phyloP scores from a whole-genome alignment of 2,888 invertebrate species.

The Ochlodes sylvanus region DNA sequence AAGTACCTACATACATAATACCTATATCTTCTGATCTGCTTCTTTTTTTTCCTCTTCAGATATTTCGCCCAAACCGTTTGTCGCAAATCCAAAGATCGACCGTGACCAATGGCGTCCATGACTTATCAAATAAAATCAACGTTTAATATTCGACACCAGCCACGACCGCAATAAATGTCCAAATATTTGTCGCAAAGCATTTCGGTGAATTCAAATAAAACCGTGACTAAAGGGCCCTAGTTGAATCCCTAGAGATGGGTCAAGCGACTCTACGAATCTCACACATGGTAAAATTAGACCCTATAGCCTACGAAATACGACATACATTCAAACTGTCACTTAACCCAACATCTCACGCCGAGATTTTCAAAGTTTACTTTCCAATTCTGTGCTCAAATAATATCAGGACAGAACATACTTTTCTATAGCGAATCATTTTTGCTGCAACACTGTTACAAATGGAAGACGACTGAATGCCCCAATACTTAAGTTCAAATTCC shows the following conservation, averaged over 20 bases:
- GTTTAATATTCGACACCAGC: constrained; percentile 79
- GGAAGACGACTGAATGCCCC: constrained; percentile 46
- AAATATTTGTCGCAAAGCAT: constrained; percentile 82
- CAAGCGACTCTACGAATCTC: constrained; percentile 54
- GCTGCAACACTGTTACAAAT: constrained; percentile 42
- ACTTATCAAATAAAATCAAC: constrained; percentile 68
- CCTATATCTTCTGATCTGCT: constrained; percentile 14
- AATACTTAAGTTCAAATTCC: constrained; percentile 44
- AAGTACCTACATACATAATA: too few species aligned
- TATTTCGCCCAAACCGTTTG: constrained; percentile 51
- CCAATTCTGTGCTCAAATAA: constrained; percentile 15
- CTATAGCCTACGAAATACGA: constrained; percentile 8
- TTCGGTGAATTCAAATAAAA: constrained; percentile 80
- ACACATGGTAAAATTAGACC: constrained; percentile 40
- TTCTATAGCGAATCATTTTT: constrained; percentile 49
- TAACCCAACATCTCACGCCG: constrained; percentile 40
- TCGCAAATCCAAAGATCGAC: constrained; percentile 59
- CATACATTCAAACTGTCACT: constrained; percentile 29
- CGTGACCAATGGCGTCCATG: constrained; percentile 64
- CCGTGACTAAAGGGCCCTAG: constrained; percentile 76
- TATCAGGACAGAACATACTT: constrained; percentile 33
- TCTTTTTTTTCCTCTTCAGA: constrained; percentile 35
- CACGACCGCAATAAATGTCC: constrained; percentile 77
- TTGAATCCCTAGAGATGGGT: constrained; percentile 77
- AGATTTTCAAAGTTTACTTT: constrained; percentile 17